phyloP scores from a whole-genome alignment of 2,113 vertebrate genomes.

The Phainopepla nitens region DNA sequence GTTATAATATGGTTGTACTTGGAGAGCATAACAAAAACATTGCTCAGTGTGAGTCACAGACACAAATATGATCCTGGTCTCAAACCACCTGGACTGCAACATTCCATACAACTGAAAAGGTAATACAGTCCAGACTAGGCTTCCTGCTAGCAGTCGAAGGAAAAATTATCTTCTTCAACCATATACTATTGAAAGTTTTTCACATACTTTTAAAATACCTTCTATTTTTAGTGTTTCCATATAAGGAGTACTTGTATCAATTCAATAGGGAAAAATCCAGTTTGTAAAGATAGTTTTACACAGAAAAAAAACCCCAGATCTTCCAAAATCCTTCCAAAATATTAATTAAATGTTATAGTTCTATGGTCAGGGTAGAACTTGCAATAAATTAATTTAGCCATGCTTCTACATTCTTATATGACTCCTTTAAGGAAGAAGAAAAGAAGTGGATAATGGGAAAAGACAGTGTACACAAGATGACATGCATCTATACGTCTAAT shows the following conservation, averaged over 20 bases:
- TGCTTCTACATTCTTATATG: neutral
- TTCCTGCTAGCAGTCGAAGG: neutral
- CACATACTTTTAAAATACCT: neutral
- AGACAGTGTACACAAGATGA: neutral
- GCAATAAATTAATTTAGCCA: neutral
- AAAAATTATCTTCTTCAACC: neutral
- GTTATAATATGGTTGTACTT: neutral
- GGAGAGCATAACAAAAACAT: neutral
- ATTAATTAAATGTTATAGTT: neutral
- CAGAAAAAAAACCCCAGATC: neutral
- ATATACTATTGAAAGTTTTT: neutral
- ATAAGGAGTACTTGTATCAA: neutral
- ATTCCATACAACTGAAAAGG: neutral
- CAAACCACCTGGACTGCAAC: neutral
- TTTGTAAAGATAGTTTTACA: neutral
- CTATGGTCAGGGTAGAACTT: neutral
- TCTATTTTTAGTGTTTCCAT: neutral
- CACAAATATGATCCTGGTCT: neutral
- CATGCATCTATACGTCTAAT: neutral
- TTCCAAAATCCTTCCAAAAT: neutral
- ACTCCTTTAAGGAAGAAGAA: neutral
- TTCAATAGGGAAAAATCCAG: neutral
- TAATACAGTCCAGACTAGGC: neutral
- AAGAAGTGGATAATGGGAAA: neutral
- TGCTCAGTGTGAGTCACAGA: neutral